Evolutionary conservation across 1,140 invertebrate genomes (phyloP).

Genomic region (Homarus americanus): DNA sequence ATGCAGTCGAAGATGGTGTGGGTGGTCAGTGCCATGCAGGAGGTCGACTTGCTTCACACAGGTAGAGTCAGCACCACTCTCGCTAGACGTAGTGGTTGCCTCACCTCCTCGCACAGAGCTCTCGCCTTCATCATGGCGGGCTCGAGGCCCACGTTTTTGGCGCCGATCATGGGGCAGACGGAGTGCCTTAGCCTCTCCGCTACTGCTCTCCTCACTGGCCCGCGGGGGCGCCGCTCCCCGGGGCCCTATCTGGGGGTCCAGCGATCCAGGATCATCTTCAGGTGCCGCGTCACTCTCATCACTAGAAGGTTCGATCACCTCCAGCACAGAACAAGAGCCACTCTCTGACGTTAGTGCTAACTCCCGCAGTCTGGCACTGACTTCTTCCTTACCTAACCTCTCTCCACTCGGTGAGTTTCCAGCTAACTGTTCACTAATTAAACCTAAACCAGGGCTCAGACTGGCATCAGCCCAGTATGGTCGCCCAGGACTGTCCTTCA

Average conservation of each 20-base stretch:
- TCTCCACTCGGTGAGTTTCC: conserved; percentile 27
- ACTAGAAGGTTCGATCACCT: conserved; percentile 77
- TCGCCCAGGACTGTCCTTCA: conserved; percentile 32
- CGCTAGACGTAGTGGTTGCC: conserved; percentile 61
- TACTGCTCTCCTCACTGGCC: conserved; percentile 58
- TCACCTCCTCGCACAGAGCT: conserved; percentile 34
- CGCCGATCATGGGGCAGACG: conserved; percentile 40
- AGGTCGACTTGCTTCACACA: conserved; percentile 28
- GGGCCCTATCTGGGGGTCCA: conserved; percentile 32
- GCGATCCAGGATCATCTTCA: conserved; percentile 49
- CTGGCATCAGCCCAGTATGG: conserved; percentile 71
- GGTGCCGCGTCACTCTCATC: conserved; percentile 71
- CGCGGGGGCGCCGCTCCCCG: conserved; percentile 32
- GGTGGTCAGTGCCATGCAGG: conserved; percentile 25
- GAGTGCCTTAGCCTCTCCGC: conserved; percentile 48
- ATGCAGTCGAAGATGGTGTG: conserved; percentile 23
- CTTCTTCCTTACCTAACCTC: conserved; percentile 73
- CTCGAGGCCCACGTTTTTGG: conserved; percentile 49
- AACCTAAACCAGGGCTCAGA: conserved; percentile 57
- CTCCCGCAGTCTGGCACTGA: conserved; percentile 74
- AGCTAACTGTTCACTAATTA: conserved; percentile 51
- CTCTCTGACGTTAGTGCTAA: conserved; percentile 76
- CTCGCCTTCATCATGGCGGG: conserved; percentile 50
- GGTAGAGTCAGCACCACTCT: conserved; percentile 49
- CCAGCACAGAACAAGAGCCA: conserved; percentile 77